These are phyloP conservation scores for Aricia agestis DNA, from an alignment of 1,140 invertebrate species.

Conservation along the genomic window DNA sequence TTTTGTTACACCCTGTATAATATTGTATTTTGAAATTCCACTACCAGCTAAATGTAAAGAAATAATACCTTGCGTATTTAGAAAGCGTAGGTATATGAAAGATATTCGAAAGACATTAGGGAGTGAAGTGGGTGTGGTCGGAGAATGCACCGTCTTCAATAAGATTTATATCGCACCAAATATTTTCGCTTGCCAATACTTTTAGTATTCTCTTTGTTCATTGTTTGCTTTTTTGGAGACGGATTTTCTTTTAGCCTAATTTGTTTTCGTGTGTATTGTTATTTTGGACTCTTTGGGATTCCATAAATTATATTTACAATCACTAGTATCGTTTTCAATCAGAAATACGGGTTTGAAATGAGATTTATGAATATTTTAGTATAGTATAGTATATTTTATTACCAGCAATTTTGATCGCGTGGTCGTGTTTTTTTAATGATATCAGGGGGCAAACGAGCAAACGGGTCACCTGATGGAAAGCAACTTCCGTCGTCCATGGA, in stretches of 20 bases:
- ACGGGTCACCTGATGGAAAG: too few relatives aligned
- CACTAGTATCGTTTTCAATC: too few relatives aligned
- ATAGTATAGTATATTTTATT: too few relatives aligned
- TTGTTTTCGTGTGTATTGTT: background rate
- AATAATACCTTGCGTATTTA: background rate
- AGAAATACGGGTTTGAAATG: too few relatives aligned
- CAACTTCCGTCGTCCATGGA: too few relatives aligned
- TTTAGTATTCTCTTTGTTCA: background rate
- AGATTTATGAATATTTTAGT: too few relatives aligned
- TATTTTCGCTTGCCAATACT: conserved; percentile 11
- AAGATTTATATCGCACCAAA: conserved; percentile 1
- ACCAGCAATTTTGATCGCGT: too few relatives aligned
- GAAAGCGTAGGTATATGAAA: background rate
- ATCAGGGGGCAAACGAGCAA: too few relatives aligned
- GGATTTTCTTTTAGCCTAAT: background rate
- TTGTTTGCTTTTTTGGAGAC: conserved; percentile 6
- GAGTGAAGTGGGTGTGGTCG: background rate
- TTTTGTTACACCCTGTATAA: too few relatives aligned
- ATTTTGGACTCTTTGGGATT: background rate
- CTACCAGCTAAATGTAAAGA: too few relatives aligned
- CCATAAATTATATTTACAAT: background rate
- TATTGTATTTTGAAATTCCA: too few relatives aligned
- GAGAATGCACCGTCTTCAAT: conserved; percentile 4
- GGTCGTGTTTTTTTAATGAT: too few relatives aligned
- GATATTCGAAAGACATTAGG: conserved; percentile 9